A percentile compares a stretch with the other conserved stretches of the same genome.
Conservation (phyloP, 2,113 vertebrate genomes). For the Gallinago media region DNA sequence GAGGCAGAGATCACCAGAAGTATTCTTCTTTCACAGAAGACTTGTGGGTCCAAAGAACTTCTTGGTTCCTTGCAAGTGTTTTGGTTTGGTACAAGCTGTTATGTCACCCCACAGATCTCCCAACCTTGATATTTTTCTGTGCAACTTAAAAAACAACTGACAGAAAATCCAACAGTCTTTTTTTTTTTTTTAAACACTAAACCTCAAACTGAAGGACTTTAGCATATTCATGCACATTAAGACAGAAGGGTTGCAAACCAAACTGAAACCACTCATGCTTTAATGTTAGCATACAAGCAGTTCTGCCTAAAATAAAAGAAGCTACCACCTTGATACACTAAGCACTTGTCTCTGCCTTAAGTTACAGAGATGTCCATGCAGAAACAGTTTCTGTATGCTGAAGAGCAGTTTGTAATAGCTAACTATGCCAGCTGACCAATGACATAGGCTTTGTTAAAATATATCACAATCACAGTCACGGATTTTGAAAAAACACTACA, state of each 20-base stretch:
- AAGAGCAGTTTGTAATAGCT: neutral
- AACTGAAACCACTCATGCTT: neutral
- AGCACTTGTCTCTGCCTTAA: neutral
- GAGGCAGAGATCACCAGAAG: neutral
- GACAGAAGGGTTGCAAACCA: neutral
- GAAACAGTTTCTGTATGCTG: neutral
- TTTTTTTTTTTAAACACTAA: neutral
- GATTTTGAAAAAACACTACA: neutral
- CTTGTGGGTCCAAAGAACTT: neutral
- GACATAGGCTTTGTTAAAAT: neutral
- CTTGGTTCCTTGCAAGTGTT: neutral
- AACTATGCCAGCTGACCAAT: neutral
- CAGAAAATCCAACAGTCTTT: neutral
- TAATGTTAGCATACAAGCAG: neutral
- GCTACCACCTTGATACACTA: neutral
- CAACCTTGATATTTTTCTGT: neutral
- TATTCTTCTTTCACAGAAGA: neutral
- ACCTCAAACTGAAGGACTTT: neutral
- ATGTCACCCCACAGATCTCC: neutral
- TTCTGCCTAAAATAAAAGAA: neutral
- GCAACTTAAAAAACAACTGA: neutral
- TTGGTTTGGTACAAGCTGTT: neutral
- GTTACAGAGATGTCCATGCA: neutral
- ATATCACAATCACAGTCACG: fast-evolving
- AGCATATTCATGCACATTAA: neutral